Conservation (phyloP, 2,797 vertebrate genomes). For the Alfaro cultratus region DNA sequence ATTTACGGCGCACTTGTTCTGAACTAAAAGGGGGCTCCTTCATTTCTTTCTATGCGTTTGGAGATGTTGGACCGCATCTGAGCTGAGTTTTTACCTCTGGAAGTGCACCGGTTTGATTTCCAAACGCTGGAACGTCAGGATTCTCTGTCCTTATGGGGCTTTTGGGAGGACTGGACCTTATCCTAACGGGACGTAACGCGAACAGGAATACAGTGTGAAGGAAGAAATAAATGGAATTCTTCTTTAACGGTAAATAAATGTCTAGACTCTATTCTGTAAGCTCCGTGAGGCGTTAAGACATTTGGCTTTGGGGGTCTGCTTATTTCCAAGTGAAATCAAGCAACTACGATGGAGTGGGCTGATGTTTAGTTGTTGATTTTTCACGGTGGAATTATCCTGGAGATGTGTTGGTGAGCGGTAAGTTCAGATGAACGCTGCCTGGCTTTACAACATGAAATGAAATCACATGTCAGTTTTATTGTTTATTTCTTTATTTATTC, state of each 20-base stretch:
- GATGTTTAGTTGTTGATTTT: constrained; percentile 33
- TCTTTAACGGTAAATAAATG: constrained; percentile 74
- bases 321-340: constrained; percentile 25
- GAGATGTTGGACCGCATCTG: constrained; percentile 72
- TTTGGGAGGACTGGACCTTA: constrained; percentile 66
- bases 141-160: constrained; percentile 51
- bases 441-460: constrained; percentile 1
- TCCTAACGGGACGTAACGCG: constrained; percentile 71
- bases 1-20: constrained; percentile 86
- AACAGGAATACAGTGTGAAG: constrained; percentile 69
- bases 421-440: constrained; percentile 41
- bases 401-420: constrained; percentile 11
- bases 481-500: neutral
- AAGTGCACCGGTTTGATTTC: constrained; percentile 61
- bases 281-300: neutral
- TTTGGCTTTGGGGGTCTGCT: constrained; percentile 23
- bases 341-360: constrained; percentile 36
- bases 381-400: constrained; percentile 11
- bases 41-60: constrained; percentile 68
- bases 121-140: constrained; percentile 48
- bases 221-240: constrained; percentile 54
- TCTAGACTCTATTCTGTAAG: constrained; percentile 32
- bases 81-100: constrained; percentile 69
- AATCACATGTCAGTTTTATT: constrained; percentile 24
- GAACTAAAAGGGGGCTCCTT: constrained; percentile 78